Conservation (phyloP, 2,888 invertebrate genomes). For the Allacma fusca region DNA sequence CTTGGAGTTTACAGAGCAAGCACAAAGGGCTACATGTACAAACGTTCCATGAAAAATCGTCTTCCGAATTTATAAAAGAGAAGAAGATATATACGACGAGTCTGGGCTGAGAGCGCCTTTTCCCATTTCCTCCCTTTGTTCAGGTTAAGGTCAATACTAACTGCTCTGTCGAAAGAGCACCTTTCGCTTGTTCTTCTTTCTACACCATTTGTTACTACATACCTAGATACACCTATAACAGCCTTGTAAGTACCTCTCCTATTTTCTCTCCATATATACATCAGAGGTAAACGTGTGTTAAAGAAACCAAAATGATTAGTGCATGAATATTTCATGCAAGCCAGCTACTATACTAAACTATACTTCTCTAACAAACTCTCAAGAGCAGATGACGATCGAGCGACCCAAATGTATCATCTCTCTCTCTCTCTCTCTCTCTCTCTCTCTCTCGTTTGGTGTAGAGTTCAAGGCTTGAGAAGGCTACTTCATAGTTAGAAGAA, state of each 20-base stretch:
- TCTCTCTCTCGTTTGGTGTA: neutral
- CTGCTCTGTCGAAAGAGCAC: neutral
- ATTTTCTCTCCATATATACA: too few relatives aligned
- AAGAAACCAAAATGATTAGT: conserved; percentile 16
- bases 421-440: too few relatives aligned
- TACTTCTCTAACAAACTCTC: too few relatives aligned
- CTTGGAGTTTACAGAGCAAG: too few relatives aligned
- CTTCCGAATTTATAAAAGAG: neutral
- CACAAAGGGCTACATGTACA: too few relatives aligned
- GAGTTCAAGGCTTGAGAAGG: conserved; percentile 12
- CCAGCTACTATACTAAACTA: too few relatives aligned
- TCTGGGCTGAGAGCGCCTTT: conserved; percentile 1
- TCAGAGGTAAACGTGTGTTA: too few relatives aligned
- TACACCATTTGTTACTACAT: neutral
- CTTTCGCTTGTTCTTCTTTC: neutral
- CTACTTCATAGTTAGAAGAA: neutral
- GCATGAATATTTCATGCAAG: conserved; percentile 7
- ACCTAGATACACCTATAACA: too few relatives aligned
- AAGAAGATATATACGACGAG: too few relatives aligned
- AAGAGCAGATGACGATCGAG: conserved; percentile 11
- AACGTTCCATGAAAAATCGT: neutral
- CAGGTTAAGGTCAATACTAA: conserved; percentile 29
- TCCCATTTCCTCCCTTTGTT: conserved; percentile 28
- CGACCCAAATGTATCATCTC: conserved; percentile 13
- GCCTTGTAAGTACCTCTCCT: too few relatives aligned